phyloP scores from a whole-genome alignment of 2,797 vertebrate species.

The Phalanger gymnotis region DNA sequence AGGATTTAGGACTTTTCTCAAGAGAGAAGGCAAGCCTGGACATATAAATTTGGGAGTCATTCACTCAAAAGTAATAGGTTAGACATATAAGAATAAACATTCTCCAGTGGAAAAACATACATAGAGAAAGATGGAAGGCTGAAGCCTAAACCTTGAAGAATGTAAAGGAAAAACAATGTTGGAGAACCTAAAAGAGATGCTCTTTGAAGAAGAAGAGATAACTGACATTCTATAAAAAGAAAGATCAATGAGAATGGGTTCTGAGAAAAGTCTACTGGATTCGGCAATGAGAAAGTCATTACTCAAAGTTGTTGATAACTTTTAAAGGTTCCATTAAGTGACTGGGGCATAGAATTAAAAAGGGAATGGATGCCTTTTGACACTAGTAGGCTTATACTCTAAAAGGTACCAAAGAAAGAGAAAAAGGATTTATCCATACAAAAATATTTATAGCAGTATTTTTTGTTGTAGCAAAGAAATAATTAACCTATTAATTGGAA shows the following conservation, averaged over 20 bases:
- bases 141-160: background rate
- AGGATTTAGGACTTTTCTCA: background rate
- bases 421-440: background rate
- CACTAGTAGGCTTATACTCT: background rate
- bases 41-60: background rate
- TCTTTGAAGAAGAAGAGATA: background rate
- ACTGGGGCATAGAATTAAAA: background rate
- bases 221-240: background rate
- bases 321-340: background rate
- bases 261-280: background rate
- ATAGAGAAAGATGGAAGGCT: background rate
- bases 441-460: background rate
- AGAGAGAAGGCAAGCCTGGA: background rate
- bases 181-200: background rate
- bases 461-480: background rate
- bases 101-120: background rate
- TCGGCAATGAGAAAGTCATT: background rate
- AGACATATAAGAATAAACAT: background rate
- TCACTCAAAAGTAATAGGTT: background rate
- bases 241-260: background rate
- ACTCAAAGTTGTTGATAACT: constrained; percentile 3
- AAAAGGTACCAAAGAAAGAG: background rate
- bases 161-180: background rate
- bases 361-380: background rate
- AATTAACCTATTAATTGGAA: background rate